phyloP scores from a whole-genome alignment of 2,888 invertebrate species.

The Dryococelus australis region DNA sequence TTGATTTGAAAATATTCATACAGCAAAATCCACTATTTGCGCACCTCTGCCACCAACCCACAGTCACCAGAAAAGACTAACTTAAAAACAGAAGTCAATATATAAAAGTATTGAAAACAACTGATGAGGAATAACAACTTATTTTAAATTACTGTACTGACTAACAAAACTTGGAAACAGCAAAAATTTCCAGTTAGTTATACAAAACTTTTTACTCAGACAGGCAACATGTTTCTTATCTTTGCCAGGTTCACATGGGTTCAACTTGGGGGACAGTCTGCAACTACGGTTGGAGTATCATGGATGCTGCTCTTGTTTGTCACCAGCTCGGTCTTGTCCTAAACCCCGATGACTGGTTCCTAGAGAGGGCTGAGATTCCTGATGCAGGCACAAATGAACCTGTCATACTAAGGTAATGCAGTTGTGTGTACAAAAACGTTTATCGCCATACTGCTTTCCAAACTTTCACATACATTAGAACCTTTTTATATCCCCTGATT shows the following conservation, averaged over 20 bases:
- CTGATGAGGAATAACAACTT: too few species aligned
- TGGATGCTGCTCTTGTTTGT: conserved; percentile 92
- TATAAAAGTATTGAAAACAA: too few species aligned
- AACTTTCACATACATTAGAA: neutral
- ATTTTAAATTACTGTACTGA: too few species aligned
- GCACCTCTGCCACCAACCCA: too few species aligned
- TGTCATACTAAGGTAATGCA: conserved; percentile 68
- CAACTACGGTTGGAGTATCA: conserved; percentile 93
- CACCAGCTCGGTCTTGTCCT: conserved; percentile 92
- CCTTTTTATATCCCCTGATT: too few species aligned
- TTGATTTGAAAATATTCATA: too few species aligned
- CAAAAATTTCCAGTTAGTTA: too few species aligned
- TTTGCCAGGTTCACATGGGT: conserved; percentile 72
- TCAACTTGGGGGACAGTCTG: conserved; percentile 98
- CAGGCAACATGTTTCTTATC: neutral
- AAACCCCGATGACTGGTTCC: conserved; percentile 90
- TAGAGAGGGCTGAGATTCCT: conserved; percentile 84
- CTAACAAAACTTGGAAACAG: too few species aligned
- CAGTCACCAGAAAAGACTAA: too few species aligned
- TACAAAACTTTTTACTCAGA: too few species aligned
- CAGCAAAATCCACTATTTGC: too few species aligned
- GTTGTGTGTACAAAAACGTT: neutral
- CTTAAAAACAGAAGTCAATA: too few species aligned
- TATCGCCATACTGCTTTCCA: neutral
- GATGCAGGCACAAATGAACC: conserved; percentile 78